Conservation (phyloP, 2,113 vertebrate genomes). For the Cyphomyrus discorhynchus region DNA sequence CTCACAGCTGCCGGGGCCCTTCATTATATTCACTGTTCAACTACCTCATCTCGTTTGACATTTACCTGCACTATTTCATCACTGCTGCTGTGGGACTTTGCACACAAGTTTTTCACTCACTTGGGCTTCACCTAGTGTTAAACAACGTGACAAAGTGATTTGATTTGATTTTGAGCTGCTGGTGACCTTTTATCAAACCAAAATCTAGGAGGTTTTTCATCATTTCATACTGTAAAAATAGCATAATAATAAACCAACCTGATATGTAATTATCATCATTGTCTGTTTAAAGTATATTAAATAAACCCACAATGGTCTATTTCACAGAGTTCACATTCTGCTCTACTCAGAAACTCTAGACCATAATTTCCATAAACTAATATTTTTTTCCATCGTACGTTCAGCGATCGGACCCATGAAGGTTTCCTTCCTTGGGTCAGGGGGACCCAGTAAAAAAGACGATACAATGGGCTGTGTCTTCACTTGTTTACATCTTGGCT, state of each 20-base stretch:
- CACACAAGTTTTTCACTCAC: neutral
- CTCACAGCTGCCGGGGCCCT: neutral
- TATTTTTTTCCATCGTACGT: neutral
- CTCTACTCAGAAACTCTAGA: neutral
- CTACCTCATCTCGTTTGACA: neutral
- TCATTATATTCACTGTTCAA: neutral
- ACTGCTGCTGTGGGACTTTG: neutral
- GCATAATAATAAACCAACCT: neutral
- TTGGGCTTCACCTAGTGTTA: neutral
- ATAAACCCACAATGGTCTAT: neutral
- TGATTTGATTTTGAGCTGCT: neutral
- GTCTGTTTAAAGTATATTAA: neutral
- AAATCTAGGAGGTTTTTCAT: neutral
- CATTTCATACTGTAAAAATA: neutral
- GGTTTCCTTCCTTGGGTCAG: neutral
- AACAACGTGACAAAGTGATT: neutral
- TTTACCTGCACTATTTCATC: neutral
- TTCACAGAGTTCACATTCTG: neutral
- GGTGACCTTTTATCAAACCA: neutral
- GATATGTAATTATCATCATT: neutral
- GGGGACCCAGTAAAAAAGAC: neutral
- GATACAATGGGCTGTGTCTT: neutral
- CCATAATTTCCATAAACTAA: neutral
- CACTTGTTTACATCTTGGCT: neutral
- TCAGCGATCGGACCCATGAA: neutral